A percentile compares a stretch with the other conserved stretches of the same genome.
phyloP scores from a whole-genome alignment of 2,797 vertebrate genomes.

The Pangasius krempfi region DNA sequence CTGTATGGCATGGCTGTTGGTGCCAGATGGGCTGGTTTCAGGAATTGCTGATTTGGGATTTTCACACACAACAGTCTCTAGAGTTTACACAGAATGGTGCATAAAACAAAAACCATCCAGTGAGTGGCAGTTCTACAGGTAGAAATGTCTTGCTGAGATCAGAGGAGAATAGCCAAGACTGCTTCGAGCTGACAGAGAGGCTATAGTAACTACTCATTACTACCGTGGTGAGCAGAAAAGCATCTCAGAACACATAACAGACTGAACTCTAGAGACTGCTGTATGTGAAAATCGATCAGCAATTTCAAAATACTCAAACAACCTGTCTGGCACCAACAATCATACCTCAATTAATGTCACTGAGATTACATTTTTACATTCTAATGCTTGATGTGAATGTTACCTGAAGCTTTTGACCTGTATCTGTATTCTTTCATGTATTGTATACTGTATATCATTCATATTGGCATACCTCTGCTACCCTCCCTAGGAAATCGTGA shows the following conservation, averaged over 20 bases:
- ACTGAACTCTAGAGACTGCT: not conserved
- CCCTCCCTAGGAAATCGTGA: constrained; percentile 85
- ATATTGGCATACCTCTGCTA: not conserved
- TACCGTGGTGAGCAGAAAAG: not conserved
- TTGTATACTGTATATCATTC: not conserved
- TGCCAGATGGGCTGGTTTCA: not conserved
- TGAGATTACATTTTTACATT: not conserved
- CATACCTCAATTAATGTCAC: not conserved
- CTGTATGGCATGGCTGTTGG: not conserved
- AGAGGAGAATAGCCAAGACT: not conserved
- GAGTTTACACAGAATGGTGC: not conserved
- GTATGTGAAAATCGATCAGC: not conserved
- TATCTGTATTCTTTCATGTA: not conserved
- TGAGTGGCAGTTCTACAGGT: not conserved
- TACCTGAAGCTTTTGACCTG: not conserved
- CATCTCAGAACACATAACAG: not conserved
- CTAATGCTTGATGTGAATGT: not conserved
- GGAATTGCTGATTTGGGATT: not conserved
- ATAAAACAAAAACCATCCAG: not conserved
- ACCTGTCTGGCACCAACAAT: not conserved
- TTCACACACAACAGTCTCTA: not conserved
- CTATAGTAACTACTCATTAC: not conserved
- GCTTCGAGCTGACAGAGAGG: not conserved
- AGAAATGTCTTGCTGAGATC: not conserved
- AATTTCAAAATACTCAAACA: not conserved